Evolutionary conservation across 2,797 vertebrate species (phyloP).

Genomic region (Bradypus variegatus): DNA sequence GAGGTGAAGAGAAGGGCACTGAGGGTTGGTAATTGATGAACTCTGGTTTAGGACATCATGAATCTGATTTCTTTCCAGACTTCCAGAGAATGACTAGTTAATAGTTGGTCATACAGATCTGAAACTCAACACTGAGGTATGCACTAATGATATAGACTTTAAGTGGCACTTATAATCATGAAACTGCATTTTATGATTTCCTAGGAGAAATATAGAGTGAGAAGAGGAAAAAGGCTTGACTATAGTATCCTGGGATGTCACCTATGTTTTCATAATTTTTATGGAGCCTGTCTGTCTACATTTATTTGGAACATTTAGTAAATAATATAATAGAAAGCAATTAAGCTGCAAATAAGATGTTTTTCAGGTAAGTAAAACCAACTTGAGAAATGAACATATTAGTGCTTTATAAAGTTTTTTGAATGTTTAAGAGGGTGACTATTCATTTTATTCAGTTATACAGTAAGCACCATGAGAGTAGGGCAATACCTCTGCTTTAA

Average conservation of each 20-base stretch:
- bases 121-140: neutral
- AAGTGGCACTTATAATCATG: neutral
- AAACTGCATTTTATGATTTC: neutral
- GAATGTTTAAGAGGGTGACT: neutral
- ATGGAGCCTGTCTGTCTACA: neutral
- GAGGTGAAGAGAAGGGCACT: fast-evolving
- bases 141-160: neutral
- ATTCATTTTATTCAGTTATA: neutral
- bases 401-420: neutral
- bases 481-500: neutral
- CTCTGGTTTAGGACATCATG: neutral
- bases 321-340: neutral
- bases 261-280: neutral
- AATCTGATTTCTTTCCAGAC: neutral
- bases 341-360: neutral
- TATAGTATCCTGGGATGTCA: neutral
- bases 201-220: neutral
- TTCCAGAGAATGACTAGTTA: slow-evolving; percentile 2
- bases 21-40: neutral
- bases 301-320: slow-evolving; percentile 17
- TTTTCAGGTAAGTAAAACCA: neutral
- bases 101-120: neutral
- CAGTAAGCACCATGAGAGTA: neutral
- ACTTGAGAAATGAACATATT: neutral
- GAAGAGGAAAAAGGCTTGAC: neutral